Evolutionary conservation across 2,888 invertebrate genomes (phyloP), one percentile per base, ranked within the genome.

Genomic region (Ischnus inquisitorius): DNA sequence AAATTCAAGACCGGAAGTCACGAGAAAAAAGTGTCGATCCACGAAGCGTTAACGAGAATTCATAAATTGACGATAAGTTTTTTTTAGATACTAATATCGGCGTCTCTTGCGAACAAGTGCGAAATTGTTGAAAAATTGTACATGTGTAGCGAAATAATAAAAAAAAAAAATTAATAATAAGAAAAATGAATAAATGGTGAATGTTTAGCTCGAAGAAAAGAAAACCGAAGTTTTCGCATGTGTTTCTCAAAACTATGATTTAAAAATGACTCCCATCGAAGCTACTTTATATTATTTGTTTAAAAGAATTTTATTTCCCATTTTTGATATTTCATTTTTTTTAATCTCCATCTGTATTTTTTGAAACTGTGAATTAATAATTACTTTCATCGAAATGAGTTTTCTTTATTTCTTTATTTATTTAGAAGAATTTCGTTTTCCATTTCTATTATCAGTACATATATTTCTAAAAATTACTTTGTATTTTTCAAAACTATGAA

Each of bases 131-230:
- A 41, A 65, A 19, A 65, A 65, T 16, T 54, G 28, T 54, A 54
- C 5, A 39, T 69, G 69, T 54, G 51, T 51, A 69, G 48, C 28
- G 5, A 34, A 28, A 67, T 28, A 8, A 14, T 22, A 34, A 60
- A 65, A 25, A 39, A 39, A n/a, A 65, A 84, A 10, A 16, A 51
- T 46, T 75, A 75, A 82, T 75, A 12, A 64, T 67, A 60, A 80
- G 72, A 82, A 54, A 54, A 54, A 54, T 54, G 84, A 86, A 86
- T 84, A 84, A 87, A 85, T 80, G 86, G 69, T 81, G 82, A 78
- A 54, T 54, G 83, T 86, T 85, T 86, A 86, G 89, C 89, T 90
- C 89, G 90, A 88, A 88, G 46, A 68, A 71, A 48, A 62, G 39
- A 60, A 77, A 84, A 67, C n/a, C n/a, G n/a, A n/a, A n/a, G 34